phyloP scores from a whole-genome alignment of 1,140 invertebrate species.

The Helicorthomorpha holstii region DNA sequence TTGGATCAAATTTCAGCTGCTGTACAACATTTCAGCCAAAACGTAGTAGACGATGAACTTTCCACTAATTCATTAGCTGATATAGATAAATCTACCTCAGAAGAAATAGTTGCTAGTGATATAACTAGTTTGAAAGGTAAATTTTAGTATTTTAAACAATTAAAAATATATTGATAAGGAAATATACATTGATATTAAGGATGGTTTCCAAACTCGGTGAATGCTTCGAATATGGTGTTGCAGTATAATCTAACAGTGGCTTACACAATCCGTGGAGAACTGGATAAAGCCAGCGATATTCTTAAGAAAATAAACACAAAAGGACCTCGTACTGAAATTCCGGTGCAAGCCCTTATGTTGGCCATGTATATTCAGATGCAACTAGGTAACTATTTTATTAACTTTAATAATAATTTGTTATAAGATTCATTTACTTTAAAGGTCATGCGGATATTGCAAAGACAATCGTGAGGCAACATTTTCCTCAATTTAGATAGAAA shows the following conservation, averaged over 20 bases:
- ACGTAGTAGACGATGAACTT: constrained; percentile 43
- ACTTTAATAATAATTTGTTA: background rate
- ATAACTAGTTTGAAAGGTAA: too few relatives aligned
- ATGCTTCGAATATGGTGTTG: constrained; percentile 45
- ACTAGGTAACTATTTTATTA: constrained; percentile 35
- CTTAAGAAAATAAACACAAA: constrained; percentile 31
- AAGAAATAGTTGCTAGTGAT: too few relatives aligned
- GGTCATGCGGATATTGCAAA: constrained; percentile 35
- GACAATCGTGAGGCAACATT: constrained; percentile 34
- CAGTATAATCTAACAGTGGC: constrained; percentile 65
- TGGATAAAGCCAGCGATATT: constrained; percentile 48
- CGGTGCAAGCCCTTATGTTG: constrained; percentile 51
- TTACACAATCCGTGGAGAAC: constrained; percentile 54
- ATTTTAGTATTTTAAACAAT: too few relatives aligned
- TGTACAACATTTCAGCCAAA: constrained; percentile 63
- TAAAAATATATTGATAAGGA: background rate
- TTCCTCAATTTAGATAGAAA: background rate
- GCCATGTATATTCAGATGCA: constrained; percentile 52
- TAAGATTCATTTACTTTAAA: constrained; percentile 23
- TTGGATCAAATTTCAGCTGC: constrained; percentile 68
- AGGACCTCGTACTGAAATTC: constrained; percentile 38
- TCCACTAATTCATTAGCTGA: constrained; percentile 24
- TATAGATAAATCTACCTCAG: constrained; percentile 15
- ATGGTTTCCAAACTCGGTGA: constrained; percentile 50
- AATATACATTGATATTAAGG: constrained; percentile 23